phyloP scores from a whole-genome alignment of 2,113 vertebrate species.

The Platycercus adscitus region DNA sequence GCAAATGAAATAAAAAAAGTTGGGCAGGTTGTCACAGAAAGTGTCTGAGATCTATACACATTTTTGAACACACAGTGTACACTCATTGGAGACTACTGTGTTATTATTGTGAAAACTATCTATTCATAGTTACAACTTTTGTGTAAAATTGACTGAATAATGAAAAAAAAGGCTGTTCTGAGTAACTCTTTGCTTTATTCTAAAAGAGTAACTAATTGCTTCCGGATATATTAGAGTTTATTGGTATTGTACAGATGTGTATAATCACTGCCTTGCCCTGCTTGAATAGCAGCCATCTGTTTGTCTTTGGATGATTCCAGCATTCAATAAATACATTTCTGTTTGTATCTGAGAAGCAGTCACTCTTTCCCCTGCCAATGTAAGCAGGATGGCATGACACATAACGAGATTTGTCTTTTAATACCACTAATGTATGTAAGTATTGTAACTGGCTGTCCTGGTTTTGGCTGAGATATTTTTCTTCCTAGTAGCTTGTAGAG shows the following conservation, averaged over 20 bases:
- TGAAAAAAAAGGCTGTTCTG: conserved; percentile 37
- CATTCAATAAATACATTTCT: conserved; percentile 64
- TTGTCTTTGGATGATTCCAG: conserved; percentile 65
- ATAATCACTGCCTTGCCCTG: conserved; percentile 71
- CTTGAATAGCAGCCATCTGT: conserved; percentile 76
- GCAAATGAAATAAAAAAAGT: neutral
- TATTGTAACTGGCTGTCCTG: neutral
- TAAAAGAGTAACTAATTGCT: conserved; percentile 67
- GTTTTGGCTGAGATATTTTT: neutral
- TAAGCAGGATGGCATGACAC: neutral
- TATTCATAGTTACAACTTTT: conserved; percentile 18
- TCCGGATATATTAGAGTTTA: conserved; percentile 61
- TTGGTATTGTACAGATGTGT: conserved; percentile 74
- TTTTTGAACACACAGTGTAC: neutral
- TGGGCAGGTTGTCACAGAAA: neutral
- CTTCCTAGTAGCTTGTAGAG: neutral
- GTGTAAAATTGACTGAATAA: conserved; percentile 66
- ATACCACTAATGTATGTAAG: neutral
- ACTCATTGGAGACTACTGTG: neutral
- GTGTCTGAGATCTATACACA: neutral
- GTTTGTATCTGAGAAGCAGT: conserved; percentile 18
- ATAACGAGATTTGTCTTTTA: neutral
- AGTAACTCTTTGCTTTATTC: conserved; percentile 38
- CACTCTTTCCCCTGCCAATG: neutral
- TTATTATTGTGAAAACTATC: neutral